Evolutionary conservation across 2,113 vertebrate genomes (phyloP).

Genomic region (Dolichotis patagonum): DNA sequence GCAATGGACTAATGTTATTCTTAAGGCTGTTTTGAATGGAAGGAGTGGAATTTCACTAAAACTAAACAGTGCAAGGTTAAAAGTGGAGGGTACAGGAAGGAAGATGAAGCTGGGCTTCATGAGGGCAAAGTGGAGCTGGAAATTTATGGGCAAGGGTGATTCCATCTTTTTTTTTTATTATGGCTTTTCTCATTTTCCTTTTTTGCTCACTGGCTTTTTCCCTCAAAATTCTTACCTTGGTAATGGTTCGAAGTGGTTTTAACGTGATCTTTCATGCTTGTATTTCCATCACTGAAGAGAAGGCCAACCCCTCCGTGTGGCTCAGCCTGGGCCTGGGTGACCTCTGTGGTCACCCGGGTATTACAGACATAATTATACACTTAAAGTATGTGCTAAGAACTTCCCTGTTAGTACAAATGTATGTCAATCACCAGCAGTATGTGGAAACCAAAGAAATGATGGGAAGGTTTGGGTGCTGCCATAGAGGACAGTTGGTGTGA

Average conservation of each 20-base stretch:
- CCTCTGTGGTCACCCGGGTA: background rate
- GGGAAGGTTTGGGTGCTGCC: background rate
- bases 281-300: background rate
- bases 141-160: background rate
- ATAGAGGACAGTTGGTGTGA: background rate
- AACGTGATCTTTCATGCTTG: slow-evolving; percentile 4
- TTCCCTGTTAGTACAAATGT: slow-evolving; percentile 42
- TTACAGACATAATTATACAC: background rate
- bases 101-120: background rate
- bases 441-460: slow-evolving; percentile 42
- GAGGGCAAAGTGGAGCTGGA: background rate
- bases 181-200: slow-evolving; percentile 11
- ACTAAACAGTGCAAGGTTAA: background rate
- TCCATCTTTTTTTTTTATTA: background rate
- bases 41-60: slow-evolving; percentile 27
- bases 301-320: background rate
- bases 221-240: background rate
- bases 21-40: slow-evolving; percentile 38
- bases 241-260: background rate
- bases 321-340: background rate
- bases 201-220: background rate
- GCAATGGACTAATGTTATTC: background rate
- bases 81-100: slow-evolving; percentile 22
- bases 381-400: background rate
- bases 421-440: background rate